phyloP scores from a whole-genome alignment of 2,797 vertebrate species.

The Choloepus didactylus region DNA sequence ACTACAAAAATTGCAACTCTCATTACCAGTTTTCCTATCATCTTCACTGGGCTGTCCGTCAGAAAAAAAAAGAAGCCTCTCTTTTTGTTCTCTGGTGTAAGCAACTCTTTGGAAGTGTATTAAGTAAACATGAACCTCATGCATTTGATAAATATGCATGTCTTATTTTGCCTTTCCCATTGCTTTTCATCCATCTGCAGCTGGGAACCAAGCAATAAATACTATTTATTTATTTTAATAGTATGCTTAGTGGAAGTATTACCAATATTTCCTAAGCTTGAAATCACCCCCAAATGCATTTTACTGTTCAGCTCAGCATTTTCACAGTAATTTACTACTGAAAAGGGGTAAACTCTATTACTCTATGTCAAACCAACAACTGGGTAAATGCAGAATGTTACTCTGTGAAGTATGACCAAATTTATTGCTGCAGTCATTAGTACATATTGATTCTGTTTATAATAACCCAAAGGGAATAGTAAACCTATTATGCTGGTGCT shows the following conservation, averaged over 20 bases:
- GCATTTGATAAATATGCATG: constrained; percentile 85
- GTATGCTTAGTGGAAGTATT: constrained; percentile 89
- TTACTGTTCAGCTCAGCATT: constrained; percentile 88
- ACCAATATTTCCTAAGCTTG: constrained; percentile 89
- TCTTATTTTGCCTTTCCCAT: constrained; percentile 80
- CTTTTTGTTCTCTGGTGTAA: constrained; percentile 78
- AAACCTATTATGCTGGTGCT: constrained; percentile 79
- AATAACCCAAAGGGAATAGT: constrained; percentile 87
- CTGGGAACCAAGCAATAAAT: constrained; percentile 88
- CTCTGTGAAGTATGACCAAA: constrained; percentile 87
- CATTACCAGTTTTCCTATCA: neutral
- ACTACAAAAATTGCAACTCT: neutral
- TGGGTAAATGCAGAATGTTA: constrained; percentile 86
- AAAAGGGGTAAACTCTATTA: constrained; percentile 89
- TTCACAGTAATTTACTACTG: constrained; percentile 90
- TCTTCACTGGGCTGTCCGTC: neutral
- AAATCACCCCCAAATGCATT: constrained; percentile 87
- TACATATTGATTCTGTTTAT: constrained; percentile 88
- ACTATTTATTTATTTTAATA: constrained; percentile 91
- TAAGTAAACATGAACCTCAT: constrained; percentile 83
- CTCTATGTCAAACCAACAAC: constrained; percentile 88
- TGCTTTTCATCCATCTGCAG: constrained; percentile 84
- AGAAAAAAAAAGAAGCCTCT: constrained; percentile 74
- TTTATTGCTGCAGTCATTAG: constrained; percentile 90
- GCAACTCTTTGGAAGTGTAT: constrained; percentile 84